A percentile compares a stretch with the other conserved stretches of the same genome.
These are phyloP conservation scores for Ctenicera cuprea DNA, from an alignment of 2,888 invertebrate species.

Conservation along the genomic window DNA sequence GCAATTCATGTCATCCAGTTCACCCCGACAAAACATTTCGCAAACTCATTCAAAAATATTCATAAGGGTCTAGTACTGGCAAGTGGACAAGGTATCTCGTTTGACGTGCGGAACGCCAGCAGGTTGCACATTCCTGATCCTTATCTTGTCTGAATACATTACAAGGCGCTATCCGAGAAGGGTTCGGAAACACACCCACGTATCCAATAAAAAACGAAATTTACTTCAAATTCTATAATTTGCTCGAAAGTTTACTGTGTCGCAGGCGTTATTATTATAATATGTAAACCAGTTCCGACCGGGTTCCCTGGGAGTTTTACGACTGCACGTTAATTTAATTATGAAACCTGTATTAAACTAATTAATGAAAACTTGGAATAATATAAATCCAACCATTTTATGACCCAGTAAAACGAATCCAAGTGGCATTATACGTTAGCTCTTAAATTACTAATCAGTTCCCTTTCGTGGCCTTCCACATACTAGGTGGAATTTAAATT, in stretches of 20 bases:
- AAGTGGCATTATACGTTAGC: slow-evolving; percentile 7
- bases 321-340: slow-evolving; percentile 27
- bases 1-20: slow-evolving; percentile 12
- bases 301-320: slow-evolving; percentile 17
- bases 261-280: slow-evolving; percentile 18
- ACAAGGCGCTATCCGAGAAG: slow-evolving; percentile 13
- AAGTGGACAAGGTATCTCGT: slow-evolving; percentile 21
- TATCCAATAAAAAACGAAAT: slow-evolving; percentile 10
- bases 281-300: slow-evolving; percentile 22
- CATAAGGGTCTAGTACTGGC: neutral
- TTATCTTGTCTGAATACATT: slow-evolving; percentile 24
- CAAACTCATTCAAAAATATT: slow-evolving; percentile 28
- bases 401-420: slow-evolving; percentile 3
- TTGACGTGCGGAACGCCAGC: slow-evolving; percentile 31
- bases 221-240: slow-evolving; percentile 19
- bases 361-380: slow-evolving; percentile 22
- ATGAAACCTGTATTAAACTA: slow-evolving; percentile 29
- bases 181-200: slow-evolving; percentile 10
- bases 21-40: slow-evolving; percentile 16
- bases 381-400: slow-evolving; percentile 15
- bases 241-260: slow-evolving; percentile 16
- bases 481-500: slow-evolving; percentile 19
- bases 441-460: slow-evolving; percentile 11
- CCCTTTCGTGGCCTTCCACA: slow-evolving; percentile 5
- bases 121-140: slow-evolving; percentile 24